Evolutionary conservation across 2,113 vertebrate genomes (phyloP).

Genomic region (Lampris incognitus): DNA sequence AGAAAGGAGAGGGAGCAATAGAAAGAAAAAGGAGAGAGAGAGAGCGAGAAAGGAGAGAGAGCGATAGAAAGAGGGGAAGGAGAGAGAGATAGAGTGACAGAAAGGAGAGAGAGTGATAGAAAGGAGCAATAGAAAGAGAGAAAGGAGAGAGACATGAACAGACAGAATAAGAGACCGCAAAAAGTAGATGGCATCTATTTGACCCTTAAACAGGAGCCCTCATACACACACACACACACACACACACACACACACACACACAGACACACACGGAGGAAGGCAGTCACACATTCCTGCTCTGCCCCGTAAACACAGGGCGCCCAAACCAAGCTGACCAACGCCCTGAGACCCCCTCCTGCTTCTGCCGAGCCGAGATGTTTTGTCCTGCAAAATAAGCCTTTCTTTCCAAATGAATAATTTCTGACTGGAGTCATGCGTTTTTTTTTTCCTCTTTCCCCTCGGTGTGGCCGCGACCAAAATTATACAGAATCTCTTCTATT

Average conservation of each 20-base stretch:
- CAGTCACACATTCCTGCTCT: slow-evolving; percentile 70
- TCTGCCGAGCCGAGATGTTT: slow-evolving; percentile 81
- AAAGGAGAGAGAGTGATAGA: too few relatives aligned
- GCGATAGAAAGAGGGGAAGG: too few relatives aligned
- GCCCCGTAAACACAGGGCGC: slow-evolving; percentile 71
- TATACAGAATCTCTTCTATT: slow-evolving; percentile 82
- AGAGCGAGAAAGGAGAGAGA: too few relatives aligned
- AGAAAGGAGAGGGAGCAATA: too few relatives aligned
- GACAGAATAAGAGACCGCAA: slow-evolving; percentile 24
- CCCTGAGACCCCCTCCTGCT: slow-evolving; percentile 67
- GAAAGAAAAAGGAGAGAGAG: too few relatives aligned
- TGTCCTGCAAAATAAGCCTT: slow-evolving; percentile 81
- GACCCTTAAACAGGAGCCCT: slow-evolving; percentile 30
- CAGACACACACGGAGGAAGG: slow-evolving; percentile 19
- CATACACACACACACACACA: slow-evolving; percentile 28
- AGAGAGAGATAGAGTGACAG: too few relatives aligned
- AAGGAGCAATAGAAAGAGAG: too few relatives aligned
- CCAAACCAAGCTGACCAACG: slow-evolving; percentile 60
- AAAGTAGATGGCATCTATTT: slow-evolving; percentile 59
- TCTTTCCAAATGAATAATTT: slow-evolving; percentile 85
- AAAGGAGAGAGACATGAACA: slow-evolving; percentile 10
- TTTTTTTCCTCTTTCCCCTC: slow-evolving; percentile 52
- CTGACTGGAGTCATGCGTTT: slow-evolving; percentile 83
- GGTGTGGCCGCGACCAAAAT: slow-evolving; percentile 84
- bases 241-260: slow-evolving; percentile 44